A percentile compares a stretch with the other conserved stretches of the same genome.
Conservation (phyloP, 2,797 vertebrate species). For the Chiloscyllium punctatum region DNA sequence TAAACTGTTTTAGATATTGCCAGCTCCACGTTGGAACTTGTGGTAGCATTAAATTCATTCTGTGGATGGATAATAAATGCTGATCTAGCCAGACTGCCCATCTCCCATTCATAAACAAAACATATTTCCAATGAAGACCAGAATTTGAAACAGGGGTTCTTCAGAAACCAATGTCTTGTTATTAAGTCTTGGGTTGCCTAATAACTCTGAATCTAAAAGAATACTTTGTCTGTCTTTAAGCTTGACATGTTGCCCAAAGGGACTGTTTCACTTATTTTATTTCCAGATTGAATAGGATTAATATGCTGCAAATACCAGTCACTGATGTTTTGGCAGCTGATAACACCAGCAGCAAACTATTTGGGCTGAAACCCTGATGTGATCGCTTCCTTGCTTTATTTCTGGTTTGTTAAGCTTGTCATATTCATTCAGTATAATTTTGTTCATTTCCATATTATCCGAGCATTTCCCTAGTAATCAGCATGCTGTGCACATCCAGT, state of each 20-base stretch:
- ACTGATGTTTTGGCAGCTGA: background rate
- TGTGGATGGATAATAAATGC: background rate
- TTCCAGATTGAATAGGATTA: background rate
- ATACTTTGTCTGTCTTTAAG: background rate
- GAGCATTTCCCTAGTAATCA: background rate
- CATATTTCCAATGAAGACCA: too few relatives aligned
- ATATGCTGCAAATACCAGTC: background rate
- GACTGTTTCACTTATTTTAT: background rate
- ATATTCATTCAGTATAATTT: conserved; percentile 16
- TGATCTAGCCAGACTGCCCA: too few relatives aligned
- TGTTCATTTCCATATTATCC: background rate
- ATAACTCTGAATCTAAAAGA: background rate
- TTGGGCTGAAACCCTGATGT: background rate
- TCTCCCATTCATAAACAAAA: too few relatives aligned
- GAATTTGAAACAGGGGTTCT: background rate
- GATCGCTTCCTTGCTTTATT: conserved; percentile 10
- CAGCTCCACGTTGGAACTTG: background rate
- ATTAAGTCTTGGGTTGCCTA: background rate
- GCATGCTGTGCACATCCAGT: background rate
- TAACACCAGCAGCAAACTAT: background rate
- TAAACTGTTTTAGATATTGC: background rate
- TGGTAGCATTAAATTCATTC: background rate
- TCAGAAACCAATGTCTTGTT: background rate
- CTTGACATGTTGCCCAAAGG: background rate
- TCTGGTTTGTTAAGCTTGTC: conserved; percentile 7